Conservation (phyloP, 2,113 vertebrate genomes). For the Sprattus sprattus region DNA sequence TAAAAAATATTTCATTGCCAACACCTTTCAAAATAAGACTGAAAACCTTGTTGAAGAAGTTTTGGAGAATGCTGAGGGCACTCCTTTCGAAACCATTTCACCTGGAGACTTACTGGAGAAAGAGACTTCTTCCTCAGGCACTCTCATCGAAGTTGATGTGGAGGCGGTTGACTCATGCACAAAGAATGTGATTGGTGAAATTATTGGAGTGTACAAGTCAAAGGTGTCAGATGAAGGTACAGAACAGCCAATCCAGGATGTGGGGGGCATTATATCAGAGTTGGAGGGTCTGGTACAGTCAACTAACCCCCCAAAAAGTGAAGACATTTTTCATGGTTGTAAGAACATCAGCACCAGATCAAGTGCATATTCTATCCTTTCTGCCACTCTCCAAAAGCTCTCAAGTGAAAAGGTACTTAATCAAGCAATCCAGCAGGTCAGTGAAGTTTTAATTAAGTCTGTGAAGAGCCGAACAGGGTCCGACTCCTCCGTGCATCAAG, state of each 20-base stretch:
- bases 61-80: no score
- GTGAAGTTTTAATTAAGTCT: not conserved
- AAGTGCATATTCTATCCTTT: not conserved
- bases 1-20: not conserved
- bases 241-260: not conserved
- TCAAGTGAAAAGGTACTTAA: not conserved
- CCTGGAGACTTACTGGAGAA: no score
- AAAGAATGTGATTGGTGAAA: not conserved
- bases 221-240: not conserved
- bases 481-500: not conserved
- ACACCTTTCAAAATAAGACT: not conserved
- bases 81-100: no score
- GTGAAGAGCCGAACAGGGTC: not conserved
- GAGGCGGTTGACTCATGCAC: not conserved
- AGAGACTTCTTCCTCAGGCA: no score
- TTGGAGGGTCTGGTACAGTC: not conserved
- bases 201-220: not conserved
- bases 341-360: constrained; percentile 1
- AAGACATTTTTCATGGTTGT: not conserved
- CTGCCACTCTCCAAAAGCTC: not conserved
- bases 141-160: no score
- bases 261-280: not conserved
- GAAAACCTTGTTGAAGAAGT: not conserved
- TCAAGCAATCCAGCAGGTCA: not conserved
- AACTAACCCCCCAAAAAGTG: not conserved